A percentile compares a stretch with the other conserved stretches of the same genome.
These are phyloP conservation scores for Pandemis corylana DNA, from an alignment of 2,888 invertebrate genomes.

Conservation along the genomic window DNA sequence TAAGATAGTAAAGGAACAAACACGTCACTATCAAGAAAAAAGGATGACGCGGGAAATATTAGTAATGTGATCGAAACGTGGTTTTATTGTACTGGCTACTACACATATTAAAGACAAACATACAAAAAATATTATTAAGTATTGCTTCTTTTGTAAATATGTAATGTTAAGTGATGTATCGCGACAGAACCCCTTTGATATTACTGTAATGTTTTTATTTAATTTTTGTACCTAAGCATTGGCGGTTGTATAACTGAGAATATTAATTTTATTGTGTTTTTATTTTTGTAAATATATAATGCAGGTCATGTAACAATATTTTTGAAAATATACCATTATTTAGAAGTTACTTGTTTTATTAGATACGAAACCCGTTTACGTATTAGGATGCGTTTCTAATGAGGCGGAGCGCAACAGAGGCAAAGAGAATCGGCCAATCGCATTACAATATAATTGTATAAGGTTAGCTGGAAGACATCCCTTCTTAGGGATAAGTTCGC, in stretches of 20 bases:
- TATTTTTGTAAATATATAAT: slow-evolving; percentile 82
- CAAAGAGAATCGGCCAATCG: too few species aligned
- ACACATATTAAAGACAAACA: slow-evolving; percentile 24
- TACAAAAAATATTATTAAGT: slow-evolving; percentile 25
- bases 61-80: too few species aligned
- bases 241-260: slow-evolving; percentile 62
- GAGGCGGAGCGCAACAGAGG: too few species aligned
- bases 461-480: too few species aligned
- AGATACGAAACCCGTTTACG: slow-evolving; percentile 20
- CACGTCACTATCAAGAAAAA: too few species aligned
- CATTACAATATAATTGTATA: too few species aligned
- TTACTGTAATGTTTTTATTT: slow-evolving; percentile 52
- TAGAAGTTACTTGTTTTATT: slow-evolving; percentile 65
- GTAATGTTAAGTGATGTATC: slow-evolving; percentile 42
- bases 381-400: too few species aligned
- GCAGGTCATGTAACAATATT: slow-evolving; percentile 84
- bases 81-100: not conserved
- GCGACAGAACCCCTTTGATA: slow-evolving; percentile 46
- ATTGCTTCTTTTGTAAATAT: slow-evolving; percentile 52
- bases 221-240: slow-evolving; percentile 57
- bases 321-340: slow-evolving; percentile 85
- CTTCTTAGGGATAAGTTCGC: too few species aligned
- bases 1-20: too few species aligned
- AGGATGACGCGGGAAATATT: too few species aligned
- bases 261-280: slow-evolving; percentile 71